Percentiles rank a stretch among this genome's conserved stretches.
These are phyloP conservation scores for Pimephales promelas DNA, from an alignment of 2,113 vertebrate genomes.

Conservation along the genomic window DNA sequence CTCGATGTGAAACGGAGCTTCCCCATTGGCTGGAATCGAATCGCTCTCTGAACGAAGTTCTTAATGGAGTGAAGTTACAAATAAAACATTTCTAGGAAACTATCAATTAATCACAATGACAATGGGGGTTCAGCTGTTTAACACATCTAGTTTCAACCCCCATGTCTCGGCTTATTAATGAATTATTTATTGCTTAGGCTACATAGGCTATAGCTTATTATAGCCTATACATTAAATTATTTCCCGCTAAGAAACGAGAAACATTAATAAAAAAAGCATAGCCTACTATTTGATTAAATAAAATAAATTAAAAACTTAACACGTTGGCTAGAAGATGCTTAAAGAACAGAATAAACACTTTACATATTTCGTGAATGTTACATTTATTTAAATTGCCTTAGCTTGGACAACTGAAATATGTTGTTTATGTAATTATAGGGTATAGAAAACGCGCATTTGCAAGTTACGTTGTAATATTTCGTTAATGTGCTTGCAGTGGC, in stretches of 20 bases:
- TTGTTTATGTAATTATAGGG: not conserved
- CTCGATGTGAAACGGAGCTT: slow-evolving; percentile 26
- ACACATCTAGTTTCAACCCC: not conserved
- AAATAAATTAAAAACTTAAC: not conserved
- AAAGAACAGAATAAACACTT: not conserved
- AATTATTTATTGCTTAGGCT: not conserved
- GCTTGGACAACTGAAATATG: not conserved
- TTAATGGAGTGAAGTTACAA: slow-evolving; percentile 54
- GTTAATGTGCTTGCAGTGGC: slow-evolving; percentile 52
- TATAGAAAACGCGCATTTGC: slow-evolving; percentile 10
- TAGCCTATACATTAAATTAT: not conserved
- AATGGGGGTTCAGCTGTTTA: slow-evolving; percentile 7
- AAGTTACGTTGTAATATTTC: slow-evolving; percentile 44
- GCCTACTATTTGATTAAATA: not conserved
- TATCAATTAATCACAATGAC: not conserved
- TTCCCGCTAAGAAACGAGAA: not conserved
- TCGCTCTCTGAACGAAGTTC: slow-evolving; percentile 6
- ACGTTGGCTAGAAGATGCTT: too few species aligned
- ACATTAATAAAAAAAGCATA: too few species aligned
- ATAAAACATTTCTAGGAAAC: slow-evolving; percentile 46
- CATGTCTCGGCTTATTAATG: not conserved
- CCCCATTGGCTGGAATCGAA: slow-evolving; percentile 52
- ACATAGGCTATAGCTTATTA: too few species aligned
- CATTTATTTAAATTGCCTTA: not conserved
- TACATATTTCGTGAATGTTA: not conserved